phyloP scores from a whole-genome alignment of 2,888 invertebrate genomes.

The Trichopoda pennipes region DNA sequence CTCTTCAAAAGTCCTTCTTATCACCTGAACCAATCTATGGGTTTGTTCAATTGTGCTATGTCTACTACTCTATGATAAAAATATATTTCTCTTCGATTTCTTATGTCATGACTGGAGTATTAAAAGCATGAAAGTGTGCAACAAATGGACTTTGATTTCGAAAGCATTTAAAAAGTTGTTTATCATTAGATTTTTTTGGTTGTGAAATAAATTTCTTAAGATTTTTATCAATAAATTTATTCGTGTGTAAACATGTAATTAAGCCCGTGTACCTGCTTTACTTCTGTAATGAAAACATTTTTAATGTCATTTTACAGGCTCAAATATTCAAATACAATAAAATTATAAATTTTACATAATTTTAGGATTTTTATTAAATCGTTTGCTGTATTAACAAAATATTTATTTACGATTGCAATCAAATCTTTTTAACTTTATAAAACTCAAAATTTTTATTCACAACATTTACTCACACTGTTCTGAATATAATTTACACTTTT shows the following conservation, averaged over 20 bases:
- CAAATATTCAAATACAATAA: constrained; percentile 59
- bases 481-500: constrained; percentile 24
- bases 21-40: too few species aligned
- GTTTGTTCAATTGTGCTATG: too few species aligned
- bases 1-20: too few species aligned
- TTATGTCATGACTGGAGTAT: constrained; percentile 4
- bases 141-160: constrained; percentile 13
- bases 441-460: neutral
- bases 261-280: neutral
- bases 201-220: constrained; percentile 65
- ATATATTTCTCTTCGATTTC: too few species aligned
- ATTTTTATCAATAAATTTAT: constrained; percentile 55
- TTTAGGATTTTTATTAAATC: constrained; percentile 22
- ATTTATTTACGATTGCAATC: constrained; percentile 21
- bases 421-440: neutral
- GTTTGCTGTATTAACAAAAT: constrained; percentile 56
- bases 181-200: neutral
- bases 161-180: constrained; percentile 1
- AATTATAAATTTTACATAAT: constrained; percentile 50
- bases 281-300: neutral
- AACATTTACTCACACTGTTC: neutral
- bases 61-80: too few species aligned
- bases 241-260: neutral
- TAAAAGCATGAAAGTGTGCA: constrained; percentile 1
- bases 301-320: constrained; percentile 26